Evolutionary conservation across 2,888 invertebrate species (phyloP).

Genomic region (Drosophila pseudotalamancana): DNA sequence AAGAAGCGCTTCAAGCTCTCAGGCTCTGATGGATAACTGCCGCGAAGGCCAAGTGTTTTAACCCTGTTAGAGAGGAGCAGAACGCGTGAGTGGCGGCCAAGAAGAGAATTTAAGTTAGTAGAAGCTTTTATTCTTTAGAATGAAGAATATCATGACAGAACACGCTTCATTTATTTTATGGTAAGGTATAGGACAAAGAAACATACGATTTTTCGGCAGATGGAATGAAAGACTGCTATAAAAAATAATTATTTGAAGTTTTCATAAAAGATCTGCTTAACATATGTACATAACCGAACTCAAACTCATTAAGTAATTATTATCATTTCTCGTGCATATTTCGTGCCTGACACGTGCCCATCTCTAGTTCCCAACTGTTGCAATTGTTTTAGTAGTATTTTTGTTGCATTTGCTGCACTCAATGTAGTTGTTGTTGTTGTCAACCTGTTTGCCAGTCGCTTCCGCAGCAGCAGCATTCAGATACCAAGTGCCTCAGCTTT

Average conservation of each 20-base stretch:
- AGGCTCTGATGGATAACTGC: slow-evolving; percentile 36
- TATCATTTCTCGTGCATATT: neutral
- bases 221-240: too few relatives aligned
- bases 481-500: slow-evolving; percentile 11
- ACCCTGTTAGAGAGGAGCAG: slow-evolving; percentile 1
- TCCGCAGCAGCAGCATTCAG: slow-evolving; percentile 40
- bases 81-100: neutral
- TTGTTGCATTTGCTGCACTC: slow-evolving; percentile 19
- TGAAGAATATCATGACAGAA: too few relatives aligned
- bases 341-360: slow-evolving; percentile 8
- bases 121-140: too few relatives aligned
- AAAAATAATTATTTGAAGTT: too few relatives aligned
- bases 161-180: too few relatives aligned
- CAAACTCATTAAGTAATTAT: too few relatives aligned
- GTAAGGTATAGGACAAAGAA: too few relatives aligned
- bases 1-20: slow-evolving; percentile 24
- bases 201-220: too few relatives aligned
- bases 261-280: too few relatives aligned
- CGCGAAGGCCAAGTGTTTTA: neutral
- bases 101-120: neutral
- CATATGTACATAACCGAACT: too few relatives aligned
- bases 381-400: slow-evolving; percentile 34
- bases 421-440: slow-evolving; percentile 38
- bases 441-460: slow-evolving; percentile 60
- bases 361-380: slow-evolving; percentile 31